Percentiles rank a stretch among this genome's conserved stretches.
phyloP scores from a whole-genome alignment of 1,140 invertebrate genomes.

The Maconellicoccus hirsutus region DNA sequence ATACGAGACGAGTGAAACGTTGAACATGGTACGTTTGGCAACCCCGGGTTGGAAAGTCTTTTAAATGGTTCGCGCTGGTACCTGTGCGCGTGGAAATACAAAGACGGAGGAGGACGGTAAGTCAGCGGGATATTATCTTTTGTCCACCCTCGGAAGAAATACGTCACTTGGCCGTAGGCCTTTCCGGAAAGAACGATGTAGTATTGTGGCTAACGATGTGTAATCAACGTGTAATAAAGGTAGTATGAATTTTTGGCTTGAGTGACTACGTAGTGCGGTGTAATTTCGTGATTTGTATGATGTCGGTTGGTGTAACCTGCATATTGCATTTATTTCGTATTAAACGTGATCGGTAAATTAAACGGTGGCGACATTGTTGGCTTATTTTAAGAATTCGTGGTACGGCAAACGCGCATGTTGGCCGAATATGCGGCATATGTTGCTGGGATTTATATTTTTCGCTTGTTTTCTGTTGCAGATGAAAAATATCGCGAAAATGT shows the following conservation, averaged over 20 bases:
- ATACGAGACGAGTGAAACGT: background rate
- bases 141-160: background rate
- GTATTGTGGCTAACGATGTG: too few relatives aligned
- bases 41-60: background rate
- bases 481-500: background rate
- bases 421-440: background rate
- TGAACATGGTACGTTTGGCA: background rate
- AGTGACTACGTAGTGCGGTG: background rate
- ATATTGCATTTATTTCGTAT: too few relatives aligned
- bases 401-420: background rate
- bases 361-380: too few relatives aligned
- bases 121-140: background rate
- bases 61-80: background rate
- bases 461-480: constrained; percentile 1
- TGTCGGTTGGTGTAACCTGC: too few relatives aligned
- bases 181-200: background rate
- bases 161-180: background rate
- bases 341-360: too few relatives aligned
- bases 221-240: too few relatives aligned
- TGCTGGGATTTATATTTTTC: background rate
- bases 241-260: too few relatives aligned
- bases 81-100: background rate
- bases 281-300: too few relatives aligned
- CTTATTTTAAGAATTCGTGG: too few relatives aligned
- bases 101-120: background rate